Evolutionary conservation across 1,140 invertebrate species (phyloP), one percentile per base, ranked within the genome.

Genomic region (Sycophaga agraensis): DNA sequence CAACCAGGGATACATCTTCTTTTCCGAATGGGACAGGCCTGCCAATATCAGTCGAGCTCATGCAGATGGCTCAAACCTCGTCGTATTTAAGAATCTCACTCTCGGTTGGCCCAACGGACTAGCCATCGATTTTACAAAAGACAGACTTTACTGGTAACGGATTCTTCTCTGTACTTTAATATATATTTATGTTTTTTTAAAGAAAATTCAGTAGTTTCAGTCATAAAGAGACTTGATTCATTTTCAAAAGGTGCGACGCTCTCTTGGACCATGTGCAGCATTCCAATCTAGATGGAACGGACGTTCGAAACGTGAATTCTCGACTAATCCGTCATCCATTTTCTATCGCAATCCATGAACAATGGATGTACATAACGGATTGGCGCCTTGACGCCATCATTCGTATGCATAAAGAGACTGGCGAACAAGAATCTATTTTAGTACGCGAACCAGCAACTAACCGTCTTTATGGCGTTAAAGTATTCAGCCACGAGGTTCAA

Each of bases 291-390:
- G 93, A 99, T 74, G 97, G 97, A 4, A 89, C 86, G 0, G 94
- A 99, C 77, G 90, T 99, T 0, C 89, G 89, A 68, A 95, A 94
- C 0, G 91, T 97, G 0, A 95, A 90, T 70, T 94, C 93, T 0
- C 82, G 89, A 59, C 78, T 95, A 1, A 95, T 99, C 17, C 85
- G 92, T 43, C 95, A 98, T 85, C 96, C 97, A 6, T 98, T 99
- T 81, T 97, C 95, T 0, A 91, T 99, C 39, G 93, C 97, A 0
- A 93, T 98, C 62, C 88, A 95, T 75, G 86, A 89, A 69, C 89
- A 97, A n/a, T 94, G 89, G 82, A 90, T 99, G 84, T 99, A 97
- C 73, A 96, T 98, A 14, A 97, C 97, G 0, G 97, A 99, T 74
- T 98, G 97, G 96, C 82, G 96, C 35, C 76, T 97, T 6, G 96